Conservation (phyloP, 2,113 vertebrate species). For the Genyomyrus donnyi region DNA sequence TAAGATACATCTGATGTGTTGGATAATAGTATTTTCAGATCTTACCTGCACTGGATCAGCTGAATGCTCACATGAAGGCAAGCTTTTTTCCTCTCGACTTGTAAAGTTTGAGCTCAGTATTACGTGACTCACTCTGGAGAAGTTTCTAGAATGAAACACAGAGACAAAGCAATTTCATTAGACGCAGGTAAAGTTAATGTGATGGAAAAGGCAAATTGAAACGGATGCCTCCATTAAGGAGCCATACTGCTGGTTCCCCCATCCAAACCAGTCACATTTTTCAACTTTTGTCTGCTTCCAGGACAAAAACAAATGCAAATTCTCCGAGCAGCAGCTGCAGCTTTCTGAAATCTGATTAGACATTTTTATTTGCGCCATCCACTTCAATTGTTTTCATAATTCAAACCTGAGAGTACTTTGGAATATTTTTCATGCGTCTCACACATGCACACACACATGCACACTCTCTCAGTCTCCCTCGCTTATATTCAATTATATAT, state of each 20-base stretch:
- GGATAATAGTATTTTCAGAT: neutral
- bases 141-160: neutral
- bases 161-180: neutral
- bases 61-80: neutral
- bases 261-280: neutral
- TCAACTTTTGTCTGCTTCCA: neutral
- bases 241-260: neutral
- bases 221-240: constrained; percentile 8
- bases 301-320: constrained; percentile 21
- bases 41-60: neutral
- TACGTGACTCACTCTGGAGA: neutral
- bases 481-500: neutral
- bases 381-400: constrained; percentile 28
- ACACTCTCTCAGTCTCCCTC: neutral
- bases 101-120: neutral
- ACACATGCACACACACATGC: constrained; percentile 3
- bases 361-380: constrained; percentile 17
- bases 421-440: neutral
- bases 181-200: constrained; percentile 1
- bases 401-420: constrained; percentile 4
- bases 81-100: neutral
- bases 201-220: constrained; percentile 11
- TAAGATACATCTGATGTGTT: neutral
- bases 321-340: constrained; percentile 21
- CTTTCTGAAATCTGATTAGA: constrained; percentile 22